Base-by-base conservation (phyloP, 1,140 invertebrate species). In the Oncopodura yosiiana region DNA sequence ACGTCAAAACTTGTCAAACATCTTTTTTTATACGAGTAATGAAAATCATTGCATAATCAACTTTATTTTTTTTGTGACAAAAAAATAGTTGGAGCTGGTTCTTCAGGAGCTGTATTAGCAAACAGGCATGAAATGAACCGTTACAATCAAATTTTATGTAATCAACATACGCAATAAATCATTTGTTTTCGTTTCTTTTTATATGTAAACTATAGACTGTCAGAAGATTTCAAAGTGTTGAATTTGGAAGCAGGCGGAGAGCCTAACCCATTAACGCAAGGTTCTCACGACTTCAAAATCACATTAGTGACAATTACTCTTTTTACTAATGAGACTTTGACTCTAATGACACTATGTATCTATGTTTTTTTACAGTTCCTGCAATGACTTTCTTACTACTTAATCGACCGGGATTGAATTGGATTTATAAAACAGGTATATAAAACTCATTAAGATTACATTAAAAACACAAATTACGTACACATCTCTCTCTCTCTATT, bases 391-490 rank as follows among this genome's bases (percentile, higher is more conserved):
- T 56, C 18, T 24, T 56, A 18, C 42, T 56, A 41, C 18, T 56
- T 8, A 56, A 56, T 24, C 39, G 49, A 19, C 53, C 53, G 6
- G 46, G 45, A 19, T 26, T 42, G 18, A 46, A 56, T 27, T 56
- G 45, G 45, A 56, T 56, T 45, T 56, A 57, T 36, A 51, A 49
- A 52, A 57, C 55, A 1, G 55, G 51, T 44, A 48, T 49, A 4
- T 49, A 57, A 38, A 57, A 57, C 49, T 12, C 29, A 57, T 12
- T 34, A 39, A 34, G 53, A 49, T 38, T 18, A 41, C 12, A 8
- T 37, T 3, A 4, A 12, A 19, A 19, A 39, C 5, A 6, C 21
- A 27, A 36, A n/a, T 36, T 4, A 49, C 21, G 5, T 19, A n/a
- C n/a, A n/a, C n/a, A n/a, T 6, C 8, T 29, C 8, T 16, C 16